A percentile compares a stretch with the other conserved stretches of the same genome.
phyloP scores from a whole-genome alignment of 2,797 vertebrate genomes.

The Chelon labrosus region DNA sequence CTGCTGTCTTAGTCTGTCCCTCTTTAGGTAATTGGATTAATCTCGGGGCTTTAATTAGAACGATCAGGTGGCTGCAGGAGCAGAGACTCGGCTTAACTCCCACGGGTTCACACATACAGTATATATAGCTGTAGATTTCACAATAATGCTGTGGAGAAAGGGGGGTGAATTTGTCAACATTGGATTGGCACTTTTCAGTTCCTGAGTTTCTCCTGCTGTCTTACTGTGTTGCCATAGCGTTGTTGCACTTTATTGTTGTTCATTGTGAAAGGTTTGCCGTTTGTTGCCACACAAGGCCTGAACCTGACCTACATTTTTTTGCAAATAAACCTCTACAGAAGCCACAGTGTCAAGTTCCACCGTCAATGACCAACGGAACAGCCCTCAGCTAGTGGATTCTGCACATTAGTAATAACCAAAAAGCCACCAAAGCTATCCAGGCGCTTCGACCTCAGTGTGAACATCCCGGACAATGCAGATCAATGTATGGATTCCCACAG shows the following conservation, averaged over 20 bases:
- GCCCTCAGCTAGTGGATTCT: neutral
- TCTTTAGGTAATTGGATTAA: constrained; percentile 81
- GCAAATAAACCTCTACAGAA: neutral
- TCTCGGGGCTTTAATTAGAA: constrained; percentile 81
- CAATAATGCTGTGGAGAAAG: neutral
- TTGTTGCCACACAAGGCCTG: neutral
- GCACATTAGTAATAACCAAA: neutral
- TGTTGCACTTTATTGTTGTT: no score
- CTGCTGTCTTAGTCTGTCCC: constrained; percentile 61
- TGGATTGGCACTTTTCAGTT: neutral
- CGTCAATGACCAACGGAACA: no score
- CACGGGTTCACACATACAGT: neutral
- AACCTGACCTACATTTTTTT: constrained; percentile 12
- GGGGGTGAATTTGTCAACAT: neutral
- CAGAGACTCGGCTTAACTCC: constrained; percentile 38
- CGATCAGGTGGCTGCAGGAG: constrained; percentile 65
- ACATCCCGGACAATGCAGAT: constrained; percentile 14
- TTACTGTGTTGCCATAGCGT: neutral
- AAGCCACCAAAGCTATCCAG: no score
- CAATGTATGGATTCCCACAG: constrained; percentile 63
- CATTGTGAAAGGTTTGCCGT: neutral
- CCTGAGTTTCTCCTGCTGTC: neutral
- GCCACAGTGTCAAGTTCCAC: no score
- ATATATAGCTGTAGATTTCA: neutral
- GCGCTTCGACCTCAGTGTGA: neutral